phyloP scores from a whole-genome alignment of 2,113 vertebrate genomes.

The Alces alces region DNA sequence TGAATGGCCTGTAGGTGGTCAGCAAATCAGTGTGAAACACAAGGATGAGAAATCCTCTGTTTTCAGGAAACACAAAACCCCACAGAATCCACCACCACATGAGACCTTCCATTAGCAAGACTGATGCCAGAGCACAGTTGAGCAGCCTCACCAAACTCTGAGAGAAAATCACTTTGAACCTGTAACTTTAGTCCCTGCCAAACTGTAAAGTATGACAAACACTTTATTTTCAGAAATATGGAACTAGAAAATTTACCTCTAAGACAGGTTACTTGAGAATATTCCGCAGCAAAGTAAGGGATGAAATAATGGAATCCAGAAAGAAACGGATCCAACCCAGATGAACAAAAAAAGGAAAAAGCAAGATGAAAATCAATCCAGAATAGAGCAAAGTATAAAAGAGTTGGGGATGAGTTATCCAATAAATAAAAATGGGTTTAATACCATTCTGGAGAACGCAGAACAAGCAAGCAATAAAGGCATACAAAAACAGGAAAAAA shows the following conservation, averaged over 20 bases:
- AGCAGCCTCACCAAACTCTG: background rate
- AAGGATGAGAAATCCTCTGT: background rate
- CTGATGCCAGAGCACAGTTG: background rate
- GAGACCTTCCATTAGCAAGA: background rate
- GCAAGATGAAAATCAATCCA: background rate
- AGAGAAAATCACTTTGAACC: background rate
- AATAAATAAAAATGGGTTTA: background rate
- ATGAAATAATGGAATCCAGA: background rate
- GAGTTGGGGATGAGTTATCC: background rate
- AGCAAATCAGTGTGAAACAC: background rate
- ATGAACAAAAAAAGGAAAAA: background rate
- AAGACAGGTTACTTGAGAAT: background rate
- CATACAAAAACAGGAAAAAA: background rate
- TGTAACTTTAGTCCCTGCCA: background rate
- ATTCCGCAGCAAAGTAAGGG: background rate
- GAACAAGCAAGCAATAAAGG: background rate
- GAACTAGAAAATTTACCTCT: background rate
- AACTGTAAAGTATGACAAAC: background rate
- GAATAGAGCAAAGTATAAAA: background rate
- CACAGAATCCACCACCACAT: background rate
- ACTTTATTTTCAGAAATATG: background rate
- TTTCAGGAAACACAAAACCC: background rate
- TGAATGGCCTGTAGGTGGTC: background rate
- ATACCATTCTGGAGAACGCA: background rate
- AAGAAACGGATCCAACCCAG: background rate